Conservation (phyloP, 2,797 vertebrate species). For the Peromyscus aztecus region DNA sequence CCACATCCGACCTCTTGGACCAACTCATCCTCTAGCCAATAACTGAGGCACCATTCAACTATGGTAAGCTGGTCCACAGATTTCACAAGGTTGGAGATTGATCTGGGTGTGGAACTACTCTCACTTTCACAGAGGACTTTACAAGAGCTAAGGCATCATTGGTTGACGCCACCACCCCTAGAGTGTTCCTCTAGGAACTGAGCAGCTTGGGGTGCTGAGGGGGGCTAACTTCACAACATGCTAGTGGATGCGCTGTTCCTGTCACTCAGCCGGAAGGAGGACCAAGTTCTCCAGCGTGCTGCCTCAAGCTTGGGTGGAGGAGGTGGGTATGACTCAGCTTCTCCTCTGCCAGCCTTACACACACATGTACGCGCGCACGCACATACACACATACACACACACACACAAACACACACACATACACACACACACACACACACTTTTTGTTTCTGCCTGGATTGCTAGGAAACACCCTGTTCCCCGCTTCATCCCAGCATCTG, state of each 20-base stretch:
- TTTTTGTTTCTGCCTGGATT: not conserved
- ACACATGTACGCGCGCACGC: too few relatives aligned
- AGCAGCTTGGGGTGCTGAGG: not conserved
- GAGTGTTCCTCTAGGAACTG: not conserved
- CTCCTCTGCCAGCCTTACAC: not conserved
- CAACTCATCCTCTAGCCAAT: not conserved
- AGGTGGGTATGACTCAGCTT: not conserved
- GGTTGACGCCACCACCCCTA: not conserved
- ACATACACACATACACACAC: rapidly evolving
- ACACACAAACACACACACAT: not conserved
- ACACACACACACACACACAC: not conserved
- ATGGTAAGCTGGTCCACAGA: too few relatives aligned
- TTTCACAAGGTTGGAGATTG: not conserved
- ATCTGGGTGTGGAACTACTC: not conserved
- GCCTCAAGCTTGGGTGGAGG: not conserved
- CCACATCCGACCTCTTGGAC: not conserved
- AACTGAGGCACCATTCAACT: not conserved
- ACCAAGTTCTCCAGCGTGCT: not conserved
- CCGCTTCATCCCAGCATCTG: not conserved
- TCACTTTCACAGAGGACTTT: not conserved
- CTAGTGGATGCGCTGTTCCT: not conserved
- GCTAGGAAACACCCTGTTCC: not conserved
- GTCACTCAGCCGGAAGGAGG: not conserved
- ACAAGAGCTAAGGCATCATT: not conserved
- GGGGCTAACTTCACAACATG: not conserved